phyloP scores from a whole-genome alignment of 2,113 vertebrate genomes.

The Sorex fumeus region DNA sequence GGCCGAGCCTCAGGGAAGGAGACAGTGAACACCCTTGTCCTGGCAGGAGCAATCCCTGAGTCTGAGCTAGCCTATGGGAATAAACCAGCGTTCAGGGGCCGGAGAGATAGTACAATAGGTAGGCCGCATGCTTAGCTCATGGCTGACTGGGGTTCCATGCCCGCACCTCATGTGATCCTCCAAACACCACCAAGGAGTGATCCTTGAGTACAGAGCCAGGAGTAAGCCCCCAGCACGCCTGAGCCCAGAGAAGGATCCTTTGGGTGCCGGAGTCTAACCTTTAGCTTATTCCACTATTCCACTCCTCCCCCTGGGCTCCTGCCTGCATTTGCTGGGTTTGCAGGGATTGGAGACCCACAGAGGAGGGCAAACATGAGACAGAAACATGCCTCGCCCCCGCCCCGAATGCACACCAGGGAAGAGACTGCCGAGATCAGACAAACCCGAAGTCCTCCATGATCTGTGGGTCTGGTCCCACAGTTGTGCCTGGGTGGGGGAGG shows the following conservation, averaged over 20 bases:
- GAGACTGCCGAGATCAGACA: neutral
- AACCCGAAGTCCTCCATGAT: slow-evolving; percentile 1
- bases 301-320: slow-evolving; percentile 1
- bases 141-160: too few species aligned
- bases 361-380: neutral
- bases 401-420: neutral
- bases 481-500: neutral
- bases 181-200: too few species aligned
- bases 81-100: too few species aligned
- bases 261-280: neutral
- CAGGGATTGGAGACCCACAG: neutral
- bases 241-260: neutral
- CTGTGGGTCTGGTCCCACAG: slow-evolving; percentile 27
- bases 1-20: neutral
- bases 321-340: slow-evolving; percentile 42
- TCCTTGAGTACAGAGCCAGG: too few species aligned
- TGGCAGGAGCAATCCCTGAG: neutral
- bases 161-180: too few species aligned
- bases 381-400: neutral
- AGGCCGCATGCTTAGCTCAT: too few species aligned
- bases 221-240: too few species aligned
- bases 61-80: neutral
- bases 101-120: too few species aligned
- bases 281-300: neutral
- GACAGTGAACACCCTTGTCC: neutral